Percentiles rank a stretch among this genome's conserved stretches.
phyloP scores from a whole-genome alignment of 2,888 invertebrate genomes.

The Drosophila mercatorum region DNA sequence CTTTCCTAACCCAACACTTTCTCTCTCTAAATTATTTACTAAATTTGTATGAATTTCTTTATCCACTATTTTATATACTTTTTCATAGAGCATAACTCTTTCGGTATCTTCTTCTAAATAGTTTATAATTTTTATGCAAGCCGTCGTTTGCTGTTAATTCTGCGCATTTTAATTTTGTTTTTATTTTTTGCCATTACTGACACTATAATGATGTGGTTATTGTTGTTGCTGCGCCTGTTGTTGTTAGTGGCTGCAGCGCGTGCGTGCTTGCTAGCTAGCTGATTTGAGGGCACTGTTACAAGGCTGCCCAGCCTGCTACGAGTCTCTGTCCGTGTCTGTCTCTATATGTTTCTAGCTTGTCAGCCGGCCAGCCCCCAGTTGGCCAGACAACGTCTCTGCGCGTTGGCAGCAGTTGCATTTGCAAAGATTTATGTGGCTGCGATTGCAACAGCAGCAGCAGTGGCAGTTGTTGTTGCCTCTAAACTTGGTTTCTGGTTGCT shows the following conservation, averaged over 20 bases:
- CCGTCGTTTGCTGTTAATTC: constrained; percentile 28
- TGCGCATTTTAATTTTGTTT: constrained; percentile 23
- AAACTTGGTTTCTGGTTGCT: constrained; percentile 63
- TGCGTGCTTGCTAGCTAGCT: constrained; percentile 67
- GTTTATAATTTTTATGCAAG: constrained; percentile 26
- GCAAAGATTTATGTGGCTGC: constrained; percentile 40
- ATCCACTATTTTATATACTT: neutral
- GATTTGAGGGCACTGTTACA: constrained; percentile 83
- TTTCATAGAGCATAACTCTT: neutral
- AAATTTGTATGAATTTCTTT: neutral
- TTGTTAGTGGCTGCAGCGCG: constrained; percentile 51
- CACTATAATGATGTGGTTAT: constrained; percentile 9
- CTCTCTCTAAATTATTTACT: neutral
- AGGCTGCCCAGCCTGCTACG: constrained; percentile 71
- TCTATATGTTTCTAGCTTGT: constrained; percentile 20
- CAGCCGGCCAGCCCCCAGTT: constrained; percentile 51
- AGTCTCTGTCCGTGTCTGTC: constrained; percentile 21
- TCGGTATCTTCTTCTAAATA: constrained; percentile 11
- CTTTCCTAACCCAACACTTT: neutral
- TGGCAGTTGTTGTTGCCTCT: constrained; percentile 34
- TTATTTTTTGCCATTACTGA: constrained; percentile 40
- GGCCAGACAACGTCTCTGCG: constrained; percentile 59
- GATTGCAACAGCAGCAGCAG: constrained; percentile 17
- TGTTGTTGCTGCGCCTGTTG: constrained; percentile 23
- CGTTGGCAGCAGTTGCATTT: constrained; percentile 64